Evolutionary conservation across 2,888 invertebrate genomes (phyloP).

Genomic region (Cremastinae sp.): DNA sequence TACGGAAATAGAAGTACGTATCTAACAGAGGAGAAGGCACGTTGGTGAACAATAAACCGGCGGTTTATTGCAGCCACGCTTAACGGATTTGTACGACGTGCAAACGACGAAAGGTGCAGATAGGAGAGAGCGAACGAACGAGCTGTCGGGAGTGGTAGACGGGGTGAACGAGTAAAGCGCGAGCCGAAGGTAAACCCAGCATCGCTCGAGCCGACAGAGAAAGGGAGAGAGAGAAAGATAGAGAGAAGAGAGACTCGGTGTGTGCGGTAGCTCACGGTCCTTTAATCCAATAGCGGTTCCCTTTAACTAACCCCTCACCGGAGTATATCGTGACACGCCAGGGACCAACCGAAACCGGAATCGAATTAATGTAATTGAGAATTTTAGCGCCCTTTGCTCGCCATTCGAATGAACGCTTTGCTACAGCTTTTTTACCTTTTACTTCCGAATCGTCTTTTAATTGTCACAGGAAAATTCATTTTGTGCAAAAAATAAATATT

Average conservation of each 20-base stretch:
- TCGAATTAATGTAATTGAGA: conserved; percentile 77
- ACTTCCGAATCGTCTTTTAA: conserved; percentile 6
- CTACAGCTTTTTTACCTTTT: conserved; percentile 15
- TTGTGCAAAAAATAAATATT: too few species aligned
- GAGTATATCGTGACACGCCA: conserved; percentile 69
- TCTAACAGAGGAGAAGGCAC: conserved; percentile 57
- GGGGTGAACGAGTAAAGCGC: conserved; percentile 35
- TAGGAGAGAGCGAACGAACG: conserved; percentile 62
- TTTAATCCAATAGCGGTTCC: conserved; percentile 69
- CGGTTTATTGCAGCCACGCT: conserved; percentile 74
- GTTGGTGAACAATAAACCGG: conserved; percentile 72
- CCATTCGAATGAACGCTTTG: conserved; percentile 47
- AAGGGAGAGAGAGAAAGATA: conserved; percentile 64
- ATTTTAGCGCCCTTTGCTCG: conserved; percentile 74
- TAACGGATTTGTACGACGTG: conserved; percentile 76
- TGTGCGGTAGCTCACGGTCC: conserved; percentile 58
- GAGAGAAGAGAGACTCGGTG: conserved; percentile 60
- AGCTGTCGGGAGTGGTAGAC: conserved; percentile 32
- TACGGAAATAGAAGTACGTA: conserved; percentile 53
- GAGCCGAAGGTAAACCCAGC: conserved; percentile 51
- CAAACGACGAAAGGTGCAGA: conserved; percentile 73
- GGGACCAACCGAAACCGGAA: conserved; percentile 68
- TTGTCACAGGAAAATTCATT: conserved; percentile 9
- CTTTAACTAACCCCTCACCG: conserved; percentile 75
- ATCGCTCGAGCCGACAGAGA: conserved; percentile 40